These are phyloP conservation scores for Holotrichia oblita DNA, from an alignment of 1,140 invertebrate species.

Conservation along the genomic window DNA sequence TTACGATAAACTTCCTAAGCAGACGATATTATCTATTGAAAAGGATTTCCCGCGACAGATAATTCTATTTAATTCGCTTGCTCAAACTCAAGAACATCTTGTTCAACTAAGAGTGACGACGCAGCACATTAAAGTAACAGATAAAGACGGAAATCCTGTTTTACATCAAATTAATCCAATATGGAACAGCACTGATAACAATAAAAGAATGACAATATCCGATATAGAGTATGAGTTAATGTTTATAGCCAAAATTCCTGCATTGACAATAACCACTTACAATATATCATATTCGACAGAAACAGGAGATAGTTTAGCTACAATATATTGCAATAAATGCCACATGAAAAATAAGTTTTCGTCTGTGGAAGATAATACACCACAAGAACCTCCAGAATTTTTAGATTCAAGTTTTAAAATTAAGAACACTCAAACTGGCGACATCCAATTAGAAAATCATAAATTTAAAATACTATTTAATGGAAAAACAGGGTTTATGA, in stretches of 20 bases:
- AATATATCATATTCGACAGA: constrained; percentile 67
- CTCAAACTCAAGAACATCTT: constrained; percentile 78
- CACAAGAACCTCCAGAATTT: constrained; percentile 45
- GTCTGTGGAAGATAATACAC: constrained; percentile 52
- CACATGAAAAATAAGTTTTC: constrained; percentile 61
- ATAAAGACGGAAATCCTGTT: constrained; percentile 69
- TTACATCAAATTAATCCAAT: constrained; percentile 83
- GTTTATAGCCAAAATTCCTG: constrained; percentile 80
- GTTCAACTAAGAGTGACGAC: constrained; percentile 76
- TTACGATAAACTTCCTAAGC: constrained; percentile 80
- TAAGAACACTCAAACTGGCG: constrained; percentile 79
- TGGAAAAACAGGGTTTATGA: constrained; percentile 81
- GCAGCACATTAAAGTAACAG: constrained; percentile 78
- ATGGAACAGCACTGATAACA: constrained; percentile 67
- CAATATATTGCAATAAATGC: constrained; percentile 80
- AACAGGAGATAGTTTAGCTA: constrained; percentile 65
- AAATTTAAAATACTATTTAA: constrained; percentile 81
- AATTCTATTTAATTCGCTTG: constrained; percentile 84
- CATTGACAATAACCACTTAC: constrained; percentile 78
- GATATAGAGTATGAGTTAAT: constrained; percentile 77
- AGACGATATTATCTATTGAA: constrained; percentile 71
- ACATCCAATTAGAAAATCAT: constrained; percentile 88
- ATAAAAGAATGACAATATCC: constrained; percentile 67
- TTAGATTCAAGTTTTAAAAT: constrained; percentile 67
- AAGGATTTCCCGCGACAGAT: constrained; percentile 65